phyloP scores from a whole-genome alignment of 2,797 vertebrate genomes.

The Pterois miles region DNA sequence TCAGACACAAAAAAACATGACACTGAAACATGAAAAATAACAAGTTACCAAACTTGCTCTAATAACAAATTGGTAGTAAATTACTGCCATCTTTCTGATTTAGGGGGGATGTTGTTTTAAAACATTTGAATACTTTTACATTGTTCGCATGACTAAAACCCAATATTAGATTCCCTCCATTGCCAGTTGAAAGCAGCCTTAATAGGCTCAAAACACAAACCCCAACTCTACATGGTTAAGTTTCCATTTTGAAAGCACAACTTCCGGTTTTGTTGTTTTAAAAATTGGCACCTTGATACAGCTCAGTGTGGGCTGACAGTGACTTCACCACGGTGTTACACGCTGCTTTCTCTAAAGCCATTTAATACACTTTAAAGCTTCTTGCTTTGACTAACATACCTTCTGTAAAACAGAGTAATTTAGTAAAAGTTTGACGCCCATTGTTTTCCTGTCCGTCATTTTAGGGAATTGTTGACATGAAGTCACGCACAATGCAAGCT shows the following conservation, averaged over 20 bases:
- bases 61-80: too few species aligned
- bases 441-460: not conserved
- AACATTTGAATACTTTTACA: not conserved
- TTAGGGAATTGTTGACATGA: not conserved
- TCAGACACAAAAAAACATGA: too few species aligned
- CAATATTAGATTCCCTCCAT: not conserved
- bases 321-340: not conserved
- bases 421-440: not conserved
- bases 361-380: not conserved
- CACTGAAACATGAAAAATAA: too few species aligned
- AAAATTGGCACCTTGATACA: rapidly evolving
- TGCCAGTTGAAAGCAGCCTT: not conserved
- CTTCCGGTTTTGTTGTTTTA: not conserved
- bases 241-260: not conserved
- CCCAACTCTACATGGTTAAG: too few species aligned
- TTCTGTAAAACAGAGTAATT: not conserved
- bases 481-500: not conserved
- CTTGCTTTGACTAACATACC: too few species aligned
- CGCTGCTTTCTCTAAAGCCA: not conserved
- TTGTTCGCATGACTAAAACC: not conserved
- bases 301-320: not conserved
- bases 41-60: too few species aligned
- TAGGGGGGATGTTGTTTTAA: not conserved
- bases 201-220: not conserved
- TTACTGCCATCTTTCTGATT: not conserved